Conservation (phyloP, 2,113 vertebrate genomes). For the Camelus dromedarius region DNA sequence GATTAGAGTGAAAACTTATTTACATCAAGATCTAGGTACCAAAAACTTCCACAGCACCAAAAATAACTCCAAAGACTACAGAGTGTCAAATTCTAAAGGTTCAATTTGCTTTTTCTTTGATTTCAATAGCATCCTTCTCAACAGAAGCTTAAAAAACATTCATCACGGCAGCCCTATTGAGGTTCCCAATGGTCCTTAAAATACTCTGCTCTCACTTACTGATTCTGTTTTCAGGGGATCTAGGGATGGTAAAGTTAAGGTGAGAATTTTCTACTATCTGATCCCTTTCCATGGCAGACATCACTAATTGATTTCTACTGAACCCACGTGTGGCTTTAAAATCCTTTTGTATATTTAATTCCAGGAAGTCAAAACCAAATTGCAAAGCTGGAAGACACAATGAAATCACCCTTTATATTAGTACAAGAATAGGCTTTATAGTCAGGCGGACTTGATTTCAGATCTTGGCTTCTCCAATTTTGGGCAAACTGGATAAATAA, state of each 20-base stretch:
- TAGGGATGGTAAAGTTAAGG: not conserved
- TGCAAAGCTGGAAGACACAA: not conserved
- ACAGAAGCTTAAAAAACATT: conserved; percentile 29
- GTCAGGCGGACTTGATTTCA: not conserved
- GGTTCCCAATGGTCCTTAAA: not conserved
- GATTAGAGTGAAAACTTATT: not conserved
- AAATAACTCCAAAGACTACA: conserved; percentile 14
- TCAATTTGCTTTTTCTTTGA: conserved; percentile 6
- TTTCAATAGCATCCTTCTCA: conserved; percentile 22
- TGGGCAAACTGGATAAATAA: not conserved
- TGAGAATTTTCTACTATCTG: not conserved
- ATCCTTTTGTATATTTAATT: conserved; percentile 22
- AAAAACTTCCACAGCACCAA: conserved; percentile 52
- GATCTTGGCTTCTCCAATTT: conserved; percentile 22
- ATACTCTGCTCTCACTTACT: not conserved
- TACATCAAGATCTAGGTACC: not conserved
- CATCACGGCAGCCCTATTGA: not conserved
- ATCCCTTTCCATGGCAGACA: not conserved
- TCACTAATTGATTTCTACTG: not conserved
- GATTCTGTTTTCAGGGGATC: not conserved
- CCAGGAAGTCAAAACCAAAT: not conserved
- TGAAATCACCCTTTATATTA: not conserved
- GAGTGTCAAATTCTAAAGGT: not conserved
- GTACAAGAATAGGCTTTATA: not conserved
- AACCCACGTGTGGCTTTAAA: not conserved